A percentile compares a stretch with the other conserved stretches of the same genome.
Evolutionary conservation across 2,797 vertebrate species (phyloP).

Genomic region (Malacoctenus gilli): DNA sequence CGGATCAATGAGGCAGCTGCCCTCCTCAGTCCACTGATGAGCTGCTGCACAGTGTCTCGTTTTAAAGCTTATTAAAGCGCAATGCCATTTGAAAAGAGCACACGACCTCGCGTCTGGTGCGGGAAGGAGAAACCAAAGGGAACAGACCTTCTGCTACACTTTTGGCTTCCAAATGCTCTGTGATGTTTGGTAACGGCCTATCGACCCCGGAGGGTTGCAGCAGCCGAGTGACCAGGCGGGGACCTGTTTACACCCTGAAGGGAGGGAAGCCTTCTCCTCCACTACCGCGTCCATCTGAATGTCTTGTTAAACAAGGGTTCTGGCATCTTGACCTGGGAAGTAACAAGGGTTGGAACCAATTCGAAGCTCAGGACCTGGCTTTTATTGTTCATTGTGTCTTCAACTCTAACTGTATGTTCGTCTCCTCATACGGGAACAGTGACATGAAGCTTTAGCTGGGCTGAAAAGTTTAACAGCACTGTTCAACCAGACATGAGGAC

Average conservation of each 20-base stretch:
- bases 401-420: no score
- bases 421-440: no score
- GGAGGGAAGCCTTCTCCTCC: neutral
- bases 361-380: no score
- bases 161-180: neutral
- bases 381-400: no score
- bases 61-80: conserved; percentile 18
- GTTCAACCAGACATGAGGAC: no score
- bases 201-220: conserved; percentile 13
- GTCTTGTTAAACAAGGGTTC: no score
- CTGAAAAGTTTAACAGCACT: no score
- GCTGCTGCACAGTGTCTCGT: neutral
- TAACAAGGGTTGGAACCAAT: no score
- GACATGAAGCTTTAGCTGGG: no score
- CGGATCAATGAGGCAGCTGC: conserved; percentile 20
- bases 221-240: neutral
- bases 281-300: no score
- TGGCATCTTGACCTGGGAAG: no score
- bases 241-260: no score
- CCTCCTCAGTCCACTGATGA: conserved; percentile 14
- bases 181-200: conserved; percentile 6
- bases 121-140: neutral
- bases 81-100: conserved; percentile 16
- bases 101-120: neutral
- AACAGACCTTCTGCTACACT: neutral